phyloP scores from a whole-genome alignment of 1,140 invertebrate species.

The Cyrtorhinus lividipennis region DNA sequence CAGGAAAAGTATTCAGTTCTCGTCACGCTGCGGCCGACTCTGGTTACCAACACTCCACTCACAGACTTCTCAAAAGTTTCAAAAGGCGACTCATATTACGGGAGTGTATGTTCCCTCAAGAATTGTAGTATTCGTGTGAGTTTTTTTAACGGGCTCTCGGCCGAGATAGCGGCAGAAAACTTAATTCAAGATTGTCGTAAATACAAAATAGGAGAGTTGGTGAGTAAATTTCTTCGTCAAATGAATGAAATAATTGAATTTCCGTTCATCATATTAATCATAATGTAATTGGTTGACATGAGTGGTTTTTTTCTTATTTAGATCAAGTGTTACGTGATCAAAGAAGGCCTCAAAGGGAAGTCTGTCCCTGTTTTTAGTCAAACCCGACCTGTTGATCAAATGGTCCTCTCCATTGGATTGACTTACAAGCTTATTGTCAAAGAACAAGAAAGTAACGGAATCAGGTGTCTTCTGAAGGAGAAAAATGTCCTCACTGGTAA shows the following conservation, averaged over 20 bases:
- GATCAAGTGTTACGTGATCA: not conserved
- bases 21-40: not conserved
- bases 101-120: not conserved
- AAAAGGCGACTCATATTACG: not conserved
- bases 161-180: not conserved
- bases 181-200: not conserved
- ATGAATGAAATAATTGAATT: no score
- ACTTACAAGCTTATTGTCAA: not conserved
- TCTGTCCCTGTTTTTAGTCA: not conserved
- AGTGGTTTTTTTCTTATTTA: not conserved
- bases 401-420: not conserved
- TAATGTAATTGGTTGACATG: no score
- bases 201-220: not conserved
- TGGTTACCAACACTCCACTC: not conserved
- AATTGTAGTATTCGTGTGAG: not conserved
- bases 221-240: no score
- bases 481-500: no score
- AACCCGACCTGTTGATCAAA: not conserved
- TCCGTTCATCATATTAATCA: no score
- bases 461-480: not conserved
- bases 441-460: not conserved
- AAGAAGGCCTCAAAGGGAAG: not conserved
- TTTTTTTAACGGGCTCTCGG: not conserved
- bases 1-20: not conserved
- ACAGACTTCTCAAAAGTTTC: not conserved